Conservation (phyloP, 2,888 invertebrate genomes). For the Phalera bucephala region DNA sequence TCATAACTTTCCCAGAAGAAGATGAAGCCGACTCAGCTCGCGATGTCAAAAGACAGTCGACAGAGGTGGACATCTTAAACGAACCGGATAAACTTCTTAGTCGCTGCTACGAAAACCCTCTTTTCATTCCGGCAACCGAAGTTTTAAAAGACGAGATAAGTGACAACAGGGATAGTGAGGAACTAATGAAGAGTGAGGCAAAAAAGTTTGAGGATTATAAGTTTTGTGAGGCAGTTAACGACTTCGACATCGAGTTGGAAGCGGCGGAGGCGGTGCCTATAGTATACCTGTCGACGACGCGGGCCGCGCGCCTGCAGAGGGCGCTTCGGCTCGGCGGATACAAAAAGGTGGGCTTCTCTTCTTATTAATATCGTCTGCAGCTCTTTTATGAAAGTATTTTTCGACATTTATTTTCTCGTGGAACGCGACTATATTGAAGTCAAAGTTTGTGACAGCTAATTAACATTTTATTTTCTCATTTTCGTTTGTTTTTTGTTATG, state of each 20-base stretch:
- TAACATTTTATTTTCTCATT: slow-evolving; percentile 42
- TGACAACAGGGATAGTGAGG: slow-evolving; percentile 52
- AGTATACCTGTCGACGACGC: slow-evolving; percentile 76
- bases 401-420: slow-evolving; percentile 26
- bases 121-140: slow-evolving; percentile 60
- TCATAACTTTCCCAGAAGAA: slow-evolving; percentile 64
- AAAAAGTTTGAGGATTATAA: slow-evolving; percentile 72
- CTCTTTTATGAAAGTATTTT: slow-evolving; percentile 28
- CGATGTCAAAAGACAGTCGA: slow-evolving; percentile 39
- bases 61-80: slow-evolving; percentile 32
- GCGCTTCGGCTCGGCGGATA: slow-evolving; percentile 81
- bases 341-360: slow-evolving; percentile 72
- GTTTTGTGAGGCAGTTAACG: slow-evolving; percentile 72
- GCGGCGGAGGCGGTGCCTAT: slow-evolving; percentile 66
- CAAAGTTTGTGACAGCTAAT: slow-evolving; percentile 46
- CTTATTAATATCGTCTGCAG: slow-evolving; percentile 30
- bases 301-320: slow-evolving; percentile 79
- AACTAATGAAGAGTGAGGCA: slow-evolving; percentile 67
- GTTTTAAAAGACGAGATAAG: slow-evolving; percentile 65
- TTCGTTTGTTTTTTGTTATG: slow-evolving; percentile 11
- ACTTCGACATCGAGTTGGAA: slow-evolving; percentile 74
- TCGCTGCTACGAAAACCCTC: slow-evolving; percentile 64
- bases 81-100: slow-evolving; percentile 48
- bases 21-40: slow-evolving; percentile 45
- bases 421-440: slow-evolving; percentile 25